Evolutionary conservation across 2,797 vertebrate genomes (phyloP), one percentile per base, ranked within the genome.

Genomic region (Scyliorhinus canicula): DNA sequence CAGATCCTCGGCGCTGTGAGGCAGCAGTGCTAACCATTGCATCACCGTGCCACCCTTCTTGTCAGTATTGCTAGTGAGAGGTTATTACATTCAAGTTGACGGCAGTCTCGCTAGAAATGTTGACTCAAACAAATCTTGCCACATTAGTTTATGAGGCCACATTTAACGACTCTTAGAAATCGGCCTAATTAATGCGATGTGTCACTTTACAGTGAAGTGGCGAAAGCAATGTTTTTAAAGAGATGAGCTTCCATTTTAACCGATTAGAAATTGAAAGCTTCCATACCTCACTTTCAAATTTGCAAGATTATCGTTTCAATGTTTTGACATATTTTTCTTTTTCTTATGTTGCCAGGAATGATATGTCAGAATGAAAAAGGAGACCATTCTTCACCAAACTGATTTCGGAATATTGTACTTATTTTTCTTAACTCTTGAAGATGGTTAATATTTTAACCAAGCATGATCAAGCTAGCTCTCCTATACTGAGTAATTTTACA

Each of bases 341-440:
- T 94, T 19, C 28, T 65, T 65, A 47, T 67, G 8, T 65, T 35
- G 14, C 47, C 47, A 94, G 93, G 67, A 55, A 14, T 94, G 74
- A 71, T 24, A 16, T 44, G 21, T 55, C 28, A 52, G 74, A 94
- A 52, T 94, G 93, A 94, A 93, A 50, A 93, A n/a, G 67, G 40
- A 40, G 60, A 14, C 60, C 71, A 94, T 71, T 52, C 16, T 74
- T 35, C 67, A 74, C 31, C 67, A 55, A 94, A 50, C 67, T 74
- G 67, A 94, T 52, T 60, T 63, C 93, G 21, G 28, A 31, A 52
- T 31, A n/a, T 65, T 74, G 50, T 55, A 74, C 71, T 74, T 69
- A 57, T 60, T 60, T n/a, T 90, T 35, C 55, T 82, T 26, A 82
- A 82, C 57, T 65, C 60, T 91, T 91, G 88, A 91, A 91, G n/a